Conservation (phyloP, 2,888 invertebrate species). For the Nesidiocoris tenuis region DNA sequence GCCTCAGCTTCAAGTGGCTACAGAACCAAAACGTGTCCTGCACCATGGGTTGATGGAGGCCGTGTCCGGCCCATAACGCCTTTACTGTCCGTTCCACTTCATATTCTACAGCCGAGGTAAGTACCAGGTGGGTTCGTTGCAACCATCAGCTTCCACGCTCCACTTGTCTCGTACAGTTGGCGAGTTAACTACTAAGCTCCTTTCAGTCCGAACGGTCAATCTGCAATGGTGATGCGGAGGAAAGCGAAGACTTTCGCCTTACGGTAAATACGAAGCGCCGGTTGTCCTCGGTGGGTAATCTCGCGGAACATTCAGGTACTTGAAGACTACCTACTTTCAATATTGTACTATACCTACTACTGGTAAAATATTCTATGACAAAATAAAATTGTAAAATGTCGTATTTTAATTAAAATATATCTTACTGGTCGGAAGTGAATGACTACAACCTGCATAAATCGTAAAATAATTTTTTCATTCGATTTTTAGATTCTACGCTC, state of each 20-base stretch:
- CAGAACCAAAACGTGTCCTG: neutral
- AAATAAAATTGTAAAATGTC: no score
- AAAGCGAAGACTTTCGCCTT: neutral
- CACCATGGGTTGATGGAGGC: neutral
- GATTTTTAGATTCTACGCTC: no score
- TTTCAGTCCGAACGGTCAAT: neutral
- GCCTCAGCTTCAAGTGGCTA: neutral
- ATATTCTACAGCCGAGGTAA: neutral
- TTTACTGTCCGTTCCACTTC: neutral
- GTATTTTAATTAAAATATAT: no score
- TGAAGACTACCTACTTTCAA: no score
- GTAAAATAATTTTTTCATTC: no score
- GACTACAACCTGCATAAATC: no score
- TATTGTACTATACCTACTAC: no score
- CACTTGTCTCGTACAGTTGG: neutral
- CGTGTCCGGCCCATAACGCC: neutral
- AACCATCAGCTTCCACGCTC: neutral
- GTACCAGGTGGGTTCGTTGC: neutral
- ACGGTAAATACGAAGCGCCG: neutral
- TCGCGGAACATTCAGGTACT: neutral
- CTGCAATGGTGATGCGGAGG: neutral
- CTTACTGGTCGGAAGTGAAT: no score
- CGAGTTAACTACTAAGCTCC: neutral
- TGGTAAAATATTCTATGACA: no score
- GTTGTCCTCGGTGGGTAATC: neutral